Evolutionary conservation across 1,140 invertebrate genomes (phyloP).

Genomic region (Pemphigus obesinymphae): DNA sequence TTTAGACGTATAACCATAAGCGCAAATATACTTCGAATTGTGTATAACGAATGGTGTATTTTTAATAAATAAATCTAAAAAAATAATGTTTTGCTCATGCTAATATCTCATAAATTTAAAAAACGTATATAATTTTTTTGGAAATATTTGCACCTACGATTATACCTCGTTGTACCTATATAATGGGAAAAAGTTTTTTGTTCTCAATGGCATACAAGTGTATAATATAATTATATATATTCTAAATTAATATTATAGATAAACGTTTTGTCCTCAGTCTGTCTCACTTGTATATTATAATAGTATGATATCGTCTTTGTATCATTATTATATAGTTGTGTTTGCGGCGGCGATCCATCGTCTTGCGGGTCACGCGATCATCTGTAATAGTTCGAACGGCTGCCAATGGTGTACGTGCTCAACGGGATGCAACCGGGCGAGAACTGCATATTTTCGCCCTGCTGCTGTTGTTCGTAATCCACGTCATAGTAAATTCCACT

Average conservation of each 20-base stretch:
- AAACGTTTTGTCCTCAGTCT: slow-evolving; percentile 12
- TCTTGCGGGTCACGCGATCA: not conserved
- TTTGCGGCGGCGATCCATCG: not conserved
- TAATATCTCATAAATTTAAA: not conserved
- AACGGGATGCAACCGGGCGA: slow-evolving; percentile 60
- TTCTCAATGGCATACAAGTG: not conserved
- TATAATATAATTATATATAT: not conserved
- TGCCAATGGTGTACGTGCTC: slow-evolving; percentile 59
- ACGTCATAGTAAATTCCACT: slow-evolving; percentile 83
- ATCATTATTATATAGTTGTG: not conserved
- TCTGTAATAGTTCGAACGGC: slow-evolving; percentile 46
- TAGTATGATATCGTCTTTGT: not conserved
- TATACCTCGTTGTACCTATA: no score
- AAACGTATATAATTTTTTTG: not conserved
- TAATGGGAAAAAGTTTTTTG: no score
- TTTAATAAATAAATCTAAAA: no score
- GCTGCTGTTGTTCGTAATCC: slow-evolving; percentile 69
- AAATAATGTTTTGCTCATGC: no score
- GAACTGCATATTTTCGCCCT: slow-evolving; percentile 57
- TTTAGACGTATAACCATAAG: not conserved
- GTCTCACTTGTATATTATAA: not conserved
- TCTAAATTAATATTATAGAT: not conserved
- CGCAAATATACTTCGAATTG: no score
- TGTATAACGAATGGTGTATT: no score
- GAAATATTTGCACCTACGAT: no score